Percentiles rank a stretch among this genome's conserved stretches.
phyloP scores from a whole-genome alignment of 2,113 vertebrate species.

The Oryzias melastigma region DNA sequence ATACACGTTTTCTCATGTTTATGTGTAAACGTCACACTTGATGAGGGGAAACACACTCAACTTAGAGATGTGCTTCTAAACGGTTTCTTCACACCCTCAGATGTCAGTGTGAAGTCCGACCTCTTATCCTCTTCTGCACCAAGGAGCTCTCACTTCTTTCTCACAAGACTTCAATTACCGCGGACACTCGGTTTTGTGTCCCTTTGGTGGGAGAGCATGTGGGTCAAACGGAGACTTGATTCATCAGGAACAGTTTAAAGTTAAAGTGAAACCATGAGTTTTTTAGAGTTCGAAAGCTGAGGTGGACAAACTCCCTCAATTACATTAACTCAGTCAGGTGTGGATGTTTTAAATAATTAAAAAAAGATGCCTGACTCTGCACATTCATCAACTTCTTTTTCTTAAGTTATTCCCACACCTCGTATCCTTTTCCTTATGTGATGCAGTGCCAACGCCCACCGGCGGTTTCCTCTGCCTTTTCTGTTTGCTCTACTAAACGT shows the following conservation, averaged over 20 bases:
- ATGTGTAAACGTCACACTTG: neutral
- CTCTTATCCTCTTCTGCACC: slow-evolving; percentile 9
- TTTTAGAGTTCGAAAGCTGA: too few species aligned
- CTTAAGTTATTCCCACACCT: too few species aligned
- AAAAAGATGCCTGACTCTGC: too few species aligned
- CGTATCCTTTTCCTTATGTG: slow-evolving; percentile 8
- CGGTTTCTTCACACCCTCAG: slow-evolving; percentile 34
- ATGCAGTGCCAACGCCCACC: slow-evolving; percentile 39
- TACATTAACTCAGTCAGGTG: too few species aligned
- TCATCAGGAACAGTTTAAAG: too few species aligned
- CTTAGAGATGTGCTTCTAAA: slow-evolving; percentile 3
- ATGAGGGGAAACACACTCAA: neutral
- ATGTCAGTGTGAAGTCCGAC: slow-evolving; percentile 17
- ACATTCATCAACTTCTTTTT: too few species aligned
- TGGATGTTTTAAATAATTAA: too few species aligned
- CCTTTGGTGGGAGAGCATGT: neutral
- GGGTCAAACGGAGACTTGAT: too few species aligned
- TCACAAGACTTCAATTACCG: neutral
- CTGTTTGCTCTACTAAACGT: slow-evolving; percentile 49
- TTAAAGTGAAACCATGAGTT: too few species aligned
- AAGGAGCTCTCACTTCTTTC: slow-evolving; percentile 32
- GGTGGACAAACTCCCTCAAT: too few species aligned
- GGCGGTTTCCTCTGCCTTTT: slow-evolving; percentile 24
- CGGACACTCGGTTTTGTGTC: slow-evolving; percentile 5
- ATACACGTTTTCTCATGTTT: slow-evolving; percentile 29